Evolutionary conservation across 2,888 invertebrate genomes (phyloP).

Genomic region (Cataglyphis albicans): DNA sequence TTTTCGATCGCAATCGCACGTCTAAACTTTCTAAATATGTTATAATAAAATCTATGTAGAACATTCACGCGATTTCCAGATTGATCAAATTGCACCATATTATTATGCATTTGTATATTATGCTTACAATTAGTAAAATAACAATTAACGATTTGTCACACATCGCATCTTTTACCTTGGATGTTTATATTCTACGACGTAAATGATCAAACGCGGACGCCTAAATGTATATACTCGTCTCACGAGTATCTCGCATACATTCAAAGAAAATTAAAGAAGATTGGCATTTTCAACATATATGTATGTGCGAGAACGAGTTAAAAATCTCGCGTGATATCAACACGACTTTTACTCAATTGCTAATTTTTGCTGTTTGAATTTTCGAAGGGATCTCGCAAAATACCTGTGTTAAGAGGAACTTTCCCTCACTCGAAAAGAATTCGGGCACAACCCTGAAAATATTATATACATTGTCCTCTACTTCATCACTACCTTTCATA

Average conservation of each 20-base stretch:
- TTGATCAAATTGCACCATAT: constrained; percentile 12
- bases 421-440: constrained; percentile 42
- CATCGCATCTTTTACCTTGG: background rate
- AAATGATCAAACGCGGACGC: background rate
- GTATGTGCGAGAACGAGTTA: background rate
- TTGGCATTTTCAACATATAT: background rate
- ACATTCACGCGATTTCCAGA: background rate
- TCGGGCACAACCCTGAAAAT: constrained; percentile 60
- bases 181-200: background rate
- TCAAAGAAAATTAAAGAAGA: background rate
- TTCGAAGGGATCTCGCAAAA: constrained; percentile 14
- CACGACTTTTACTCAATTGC: background rate
- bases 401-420: constrained; percentile 14
- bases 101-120: constrained; percentile 24
- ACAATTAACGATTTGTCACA: constrained; percentile 10
- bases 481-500: constrained; percentile 47
- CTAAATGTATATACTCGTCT: background rate
- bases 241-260: background rate
- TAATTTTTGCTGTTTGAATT: constrained; percentile 11
- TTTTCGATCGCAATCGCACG: constrained; percentile 25
- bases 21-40: constrained; percentile 1
- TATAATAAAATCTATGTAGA: constrained; percentile 23
- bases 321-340: background rate
- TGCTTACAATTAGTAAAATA: background rate
- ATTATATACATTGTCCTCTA: constrained; percentile 77